Base-by-base conservation (phyloP, 1,140 invertebrate species). In the Condylostylus longicornis region DNA sequence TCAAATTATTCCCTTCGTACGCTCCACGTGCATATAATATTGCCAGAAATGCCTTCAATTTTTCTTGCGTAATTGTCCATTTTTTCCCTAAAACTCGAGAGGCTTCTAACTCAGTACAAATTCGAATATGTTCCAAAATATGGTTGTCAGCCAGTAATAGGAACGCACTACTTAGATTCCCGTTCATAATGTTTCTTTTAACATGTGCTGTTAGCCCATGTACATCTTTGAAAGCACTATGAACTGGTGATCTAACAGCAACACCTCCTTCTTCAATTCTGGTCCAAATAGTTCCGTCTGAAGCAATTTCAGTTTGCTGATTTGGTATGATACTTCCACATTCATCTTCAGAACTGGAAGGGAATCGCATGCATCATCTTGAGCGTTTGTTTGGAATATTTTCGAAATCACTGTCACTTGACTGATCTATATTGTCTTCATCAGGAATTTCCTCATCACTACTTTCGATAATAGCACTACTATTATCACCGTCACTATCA, bases 11-110 rank as follows among this genome's bases (percentile, higher is more conserved):
- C 30, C 38, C 45, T 31, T 46, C 35, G 45, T 51, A 50, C 35
- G 46, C 48, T 12, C 44, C 47, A 29, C 45, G 48, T 33, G 38
- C 43, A 43, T 51, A 54, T 33, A 53, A 18, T 29, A 57, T 28
- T 35, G 34, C 46, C 51, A 58, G 36, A 41, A 51, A 53, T 42
- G 50, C 43, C 27, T 47, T n/a, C 34, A 58, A 38, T 42, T 54
- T 46, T 45, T 28, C 37, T 23, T 18, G 14, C 38, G 40, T 31
- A 12, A 49, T 18, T 22, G 20, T 35, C 46, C 46, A 49, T 36
- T 43, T 41, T 20, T 21, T 40, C 15, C 29, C 30, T 22, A 49
- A 37, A 12, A 46, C 41, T 45, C 41, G 18, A 33, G 15, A 40
- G 9, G 38, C 44, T 35, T 54, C 46, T 43, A 9, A 13, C 37